phyloP scores from a whole-genome alignment of 2,113 vertebrate genomes.

The Muntiacus muntjak region DNA sequence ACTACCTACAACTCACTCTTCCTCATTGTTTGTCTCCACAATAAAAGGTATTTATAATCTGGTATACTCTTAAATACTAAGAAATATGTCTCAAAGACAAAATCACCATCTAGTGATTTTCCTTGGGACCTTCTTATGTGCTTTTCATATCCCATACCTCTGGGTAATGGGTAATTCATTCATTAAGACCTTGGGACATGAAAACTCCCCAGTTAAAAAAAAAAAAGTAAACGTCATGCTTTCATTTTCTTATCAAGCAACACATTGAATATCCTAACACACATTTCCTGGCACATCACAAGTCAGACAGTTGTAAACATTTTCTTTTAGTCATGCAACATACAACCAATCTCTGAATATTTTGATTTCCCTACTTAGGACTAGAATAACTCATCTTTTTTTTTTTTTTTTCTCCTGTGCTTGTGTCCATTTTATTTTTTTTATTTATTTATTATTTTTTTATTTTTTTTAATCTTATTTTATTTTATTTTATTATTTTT shows the following conservation, averaged over 20 bases:
- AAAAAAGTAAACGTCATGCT: slow-evolving; percentile 45
- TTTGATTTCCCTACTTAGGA: background rate
- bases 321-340: slow-evolving; percentile 1
- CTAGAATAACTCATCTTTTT: background rate
- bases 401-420: no score
- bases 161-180: background rate
- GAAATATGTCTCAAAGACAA: slow-evolving; percentile 25
- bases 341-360: background rate
- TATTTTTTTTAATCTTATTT: no score
- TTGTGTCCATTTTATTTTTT: no score
- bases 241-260: slow-evolving; percentile 58
- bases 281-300: background rate
- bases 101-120: slow-evolving; percentile 25
- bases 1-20: background rate
- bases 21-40: background rate
- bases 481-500: no score
- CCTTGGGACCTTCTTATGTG: background rate
- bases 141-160: background rate
- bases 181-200: background rate
- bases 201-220: slow-evolving; percentile 32
- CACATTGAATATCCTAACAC: slow-evolving; percentile 13
- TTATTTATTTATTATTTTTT: no score
- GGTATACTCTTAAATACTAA: slow-evolving; percentile 1
- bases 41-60: background rate
- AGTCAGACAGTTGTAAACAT: slow-evolving; percentile 22